Evolutionary conservation across 2,797 vertebrate genomes (phyloP), one percentile per base, ranked within the genome.

Genomic region (Spinus pinus): DNA sequence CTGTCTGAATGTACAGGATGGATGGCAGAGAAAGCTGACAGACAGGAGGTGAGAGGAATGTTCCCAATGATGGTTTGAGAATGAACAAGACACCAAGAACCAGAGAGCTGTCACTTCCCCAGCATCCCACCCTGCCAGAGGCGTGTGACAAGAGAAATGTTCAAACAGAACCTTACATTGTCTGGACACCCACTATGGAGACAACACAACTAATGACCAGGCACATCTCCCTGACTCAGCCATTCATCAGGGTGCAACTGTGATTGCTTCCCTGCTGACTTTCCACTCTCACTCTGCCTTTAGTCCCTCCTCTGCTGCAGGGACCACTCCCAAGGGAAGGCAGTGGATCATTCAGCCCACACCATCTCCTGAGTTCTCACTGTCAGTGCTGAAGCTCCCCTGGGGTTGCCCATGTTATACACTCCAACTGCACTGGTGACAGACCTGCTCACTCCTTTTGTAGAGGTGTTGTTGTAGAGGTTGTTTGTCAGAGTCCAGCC

Each of bases 101-200:
- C 53, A 65, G 49, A 60, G 27, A 79, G 9, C 25, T 80, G 64
- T 73, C 79, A 58, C 41, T 58, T 77, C 54, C 33, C 37, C 74
- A 75, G 2, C 37, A 60, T 25, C 47, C 44, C 65, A 39, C 41
- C 81, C 39, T 75, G 41, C 39, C 66, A 54, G 79, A 46, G 35
- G 4, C 3, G 10, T 9, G 27, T 0, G 0, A 60, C 41, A 73
- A 39, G 24, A 82, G 27, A 74, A 95, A 57, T 1, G 2, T 39
- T 27, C 54, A 10, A 60, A 31, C 21, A 53, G 17, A 1, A 0
- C 33, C 46, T 86, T 35, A 28, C 12, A 37, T 18, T 0, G 1
- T 56, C 44, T 46, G 73, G 72, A 72, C 54, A 81, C 31, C 47
- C 73, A 30, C 69, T n/a, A 4, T 39, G 70, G 50, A 88, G 79